Base-by-base conservation (phyloP, 2,888 invertebrate species). In the Endotricha flammealis region DNA sequence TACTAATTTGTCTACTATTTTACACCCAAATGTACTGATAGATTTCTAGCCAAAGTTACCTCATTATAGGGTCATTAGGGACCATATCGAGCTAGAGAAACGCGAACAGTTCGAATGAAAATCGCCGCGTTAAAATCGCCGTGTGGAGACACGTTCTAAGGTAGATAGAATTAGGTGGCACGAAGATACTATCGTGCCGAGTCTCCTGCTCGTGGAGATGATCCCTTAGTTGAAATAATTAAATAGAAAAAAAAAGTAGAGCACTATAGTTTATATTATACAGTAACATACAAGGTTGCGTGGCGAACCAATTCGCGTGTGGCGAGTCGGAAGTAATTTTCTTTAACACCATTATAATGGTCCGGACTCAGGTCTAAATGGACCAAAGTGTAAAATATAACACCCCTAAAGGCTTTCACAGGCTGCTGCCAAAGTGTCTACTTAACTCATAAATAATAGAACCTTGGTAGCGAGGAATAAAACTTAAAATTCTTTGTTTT, bases 291-390 rank as follows among this genome's bases (percentile, higher is more conserved):
- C 22, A 29, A 31, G 36, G 33, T 57, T 39, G 49, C 47, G 56
- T 54, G 57, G 56, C 42, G 48, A 48, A 46, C 49, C 52, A 41
- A 57, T 61, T 66, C 64, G 64, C 67, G 67, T 69, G 67, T 57
- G 58, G 57, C 57, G 53, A 63, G 53, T 67, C 65, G 64, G 68
- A 72, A 69, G 65, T 62, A 69, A 74, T 74, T 70, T 69, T 59
- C 64, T 50, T 61, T 53, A 54, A 59, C 57, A 55, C 55, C 57
- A 63, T 41, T 46, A 64, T 71, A 71, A 71, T 63, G 45, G 50
- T 41, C 36, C 53, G 53, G 53, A 42, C 55, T 54, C 48, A 56
- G 59, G 57, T 60, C 51, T 57, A 63, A 65, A 69, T 61, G 53
- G 55, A 44, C 46, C 52, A 42, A 48, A 57, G 57, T 68, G 55